A percentile compares a stretch with the other conserved stretches of the same genome.
Conservation (phyloP, 2,113 vertebrate species). For the Nestor notabilis region DNA sequence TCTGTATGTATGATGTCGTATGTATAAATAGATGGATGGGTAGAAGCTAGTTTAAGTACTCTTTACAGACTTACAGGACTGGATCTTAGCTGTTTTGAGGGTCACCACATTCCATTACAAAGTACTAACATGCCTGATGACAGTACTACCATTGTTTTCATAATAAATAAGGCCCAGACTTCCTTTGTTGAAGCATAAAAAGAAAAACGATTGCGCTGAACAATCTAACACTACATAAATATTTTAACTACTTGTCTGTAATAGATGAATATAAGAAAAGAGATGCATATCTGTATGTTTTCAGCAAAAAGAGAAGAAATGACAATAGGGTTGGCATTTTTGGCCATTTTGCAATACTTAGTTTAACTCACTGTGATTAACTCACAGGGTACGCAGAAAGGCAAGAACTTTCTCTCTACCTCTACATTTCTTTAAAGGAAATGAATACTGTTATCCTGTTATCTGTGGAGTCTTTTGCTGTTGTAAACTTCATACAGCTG, state of each 20-base stretch:
- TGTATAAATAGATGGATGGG: background rate
- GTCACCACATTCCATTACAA: background rate
- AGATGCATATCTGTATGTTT: background rate
- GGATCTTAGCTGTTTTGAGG: background rate
- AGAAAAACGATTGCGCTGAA: background rate
- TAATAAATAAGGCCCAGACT: background rate
- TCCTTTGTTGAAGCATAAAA: background rate
- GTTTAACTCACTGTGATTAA: background rate
- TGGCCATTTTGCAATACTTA: rapidly evolving
- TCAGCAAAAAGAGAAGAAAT: background rate
- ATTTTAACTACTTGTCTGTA: background rate
- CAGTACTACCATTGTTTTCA: background rate
- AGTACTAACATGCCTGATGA: background rate
- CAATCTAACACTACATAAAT: background rate
- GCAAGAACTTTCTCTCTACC: background rate
- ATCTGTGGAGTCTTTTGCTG: background rate
- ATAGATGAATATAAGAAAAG: background rate
- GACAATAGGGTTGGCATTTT: background rate
- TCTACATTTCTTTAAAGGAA: background rate
- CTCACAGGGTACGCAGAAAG: background rate
- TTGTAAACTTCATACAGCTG: background rate
- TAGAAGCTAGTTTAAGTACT: background rate
- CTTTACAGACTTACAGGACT: background rate
- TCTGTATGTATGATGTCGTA: background rate
- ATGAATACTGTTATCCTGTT: rapidly evolving